Base-by-base conservation (phyloP, 2,797 vertebrate genomes). In the Pipistrellus pygmaeus region DNA sequence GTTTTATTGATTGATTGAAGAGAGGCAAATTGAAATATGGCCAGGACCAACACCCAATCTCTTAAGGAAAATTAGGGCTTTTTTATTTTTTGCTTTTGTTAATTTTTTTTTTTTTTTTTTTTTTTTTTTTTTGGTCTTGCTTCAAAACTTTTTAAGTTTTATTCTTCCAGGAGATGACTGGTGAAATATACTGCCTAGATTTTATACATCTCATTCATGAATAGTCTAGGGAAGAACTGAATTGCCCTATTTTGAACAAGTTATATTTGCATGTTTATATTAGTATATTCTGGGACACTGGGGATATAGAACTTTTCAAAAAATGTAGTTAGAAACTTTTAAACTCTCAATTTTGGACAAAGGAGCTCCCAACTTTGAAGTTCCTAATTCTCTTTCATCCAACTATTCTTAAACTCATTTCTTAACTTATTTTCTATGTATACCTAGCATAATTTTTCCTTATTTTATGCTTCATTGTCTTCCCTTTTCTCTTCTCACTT, bases 131-230 rank as follows among this genome's bases (percentile, higher is more conserved):
- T 64, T n/a, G n/a, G n/a, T 17, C 82, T 86, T 93, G n/a, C 27
- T 64, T 82, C 38, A 95, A 32, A 73, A 76, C 64, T 62, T 35
- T 69, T 83, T 93, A 84, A 91, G 35, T 90, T 68, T 57, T 72
- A 32, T 23, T 55, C 41, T 93, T 69, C 75, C 3, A 38, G 66
- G 38, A 93, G 69, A 60, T n/a, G 53, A 57, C 25, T 91, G 66
- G 82, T 32, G 48, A 94, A 95, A 82, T 88, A 38, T 32, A 27
- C 6, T 48, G 35, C 35, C 32, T 78, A 14, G 46, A 35, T 91
- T 51, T 73, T 91, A 93, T 94, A 77, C 60, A 73, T 92, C 8
- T 75, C n/a, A 51, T 90, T 93, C 46, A 64, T 66, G 11, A 38
- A 6, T 35, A 32, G 21, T 46, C 2, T 53, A 60, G 25, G 21